phyloP scores from a whole-genome alignment of 92 coral and sea anemone species.

The Plumapathes pennacea region DNA sequence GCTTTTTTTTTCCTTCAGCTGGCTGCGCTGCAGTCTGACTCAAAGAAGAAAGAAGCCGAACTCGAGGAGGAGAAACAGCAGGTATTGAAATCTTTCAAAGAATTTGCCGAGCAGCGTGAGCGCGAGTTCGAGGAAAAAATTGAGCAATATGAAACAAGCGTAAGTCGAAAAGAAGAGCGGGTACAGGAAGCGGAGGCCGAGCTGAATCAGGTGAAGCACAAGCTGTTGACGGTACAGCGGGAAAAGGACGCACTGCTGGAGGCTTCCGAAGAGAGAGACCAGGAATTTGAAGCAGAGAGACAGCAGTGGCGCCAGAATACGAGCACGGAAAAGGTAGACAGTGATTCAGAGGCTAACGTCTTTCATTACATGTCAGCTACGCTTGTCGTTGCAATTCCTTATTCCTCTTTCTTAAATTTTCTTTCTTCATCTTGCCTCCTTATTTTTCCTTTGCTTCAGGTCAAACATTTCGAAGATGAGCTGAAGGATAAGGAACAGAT shows the following conservation, averaged over 20 bases:
- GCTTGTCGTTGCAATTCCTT: too few species aligned
- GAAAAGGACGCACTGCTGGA: slow-evolving; percentile 42
- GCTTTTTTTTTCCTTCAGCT: slow-evolving; percentile 35
- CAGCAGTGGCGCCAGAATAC: slow-evolving; percentile 6
- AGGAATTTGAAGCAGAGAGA: slow-evolving; percentile 48
- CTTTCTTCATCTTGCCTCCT: too few species aligned
- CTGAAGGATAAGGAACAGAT: slow-evolving; percentile 41
- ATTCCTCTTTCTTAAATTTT: too few species aligned
- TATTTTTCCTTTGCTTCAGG: too few species aligned
- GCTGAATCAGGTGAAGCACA: slow-evolving; percentile 30
- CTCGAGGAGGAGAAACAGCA: slow-evolving; percentile 64
- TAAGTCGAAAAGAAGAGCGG: slow-evolving; percentile 58
- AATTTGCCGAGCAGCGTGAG: slow-evolving; percentile 74
- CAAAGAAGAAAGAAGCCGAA: slow-evolving; percentile 38
- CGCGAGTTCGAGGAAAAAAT: slow-evolving; percentile 40
- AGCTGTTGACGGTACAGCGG: slow-evolving; percentile 16
- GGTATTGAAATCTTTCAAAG: slow-evolving; percentile 75
- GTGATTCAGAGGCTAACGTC: too few species aligned
- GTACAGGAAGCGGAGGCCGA: slow-evolving; percentile 40
- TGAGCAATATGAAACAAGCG: slow-evolving; percentile 23
- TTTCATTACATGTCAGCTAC: too few species aligned
- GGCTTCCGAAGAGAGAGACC: slow-evolving; percentile 61
- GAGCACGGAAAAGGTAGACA: too few species aligned
- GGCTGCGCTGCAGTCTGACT: slow-evolving; percentile 41
- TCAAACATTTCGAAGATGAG: slow-evolving; percentile 12